Base-by-base conservation (phyloP, 2,888 invertebrate species). In the Meghimatium bilineatum region DNA sequence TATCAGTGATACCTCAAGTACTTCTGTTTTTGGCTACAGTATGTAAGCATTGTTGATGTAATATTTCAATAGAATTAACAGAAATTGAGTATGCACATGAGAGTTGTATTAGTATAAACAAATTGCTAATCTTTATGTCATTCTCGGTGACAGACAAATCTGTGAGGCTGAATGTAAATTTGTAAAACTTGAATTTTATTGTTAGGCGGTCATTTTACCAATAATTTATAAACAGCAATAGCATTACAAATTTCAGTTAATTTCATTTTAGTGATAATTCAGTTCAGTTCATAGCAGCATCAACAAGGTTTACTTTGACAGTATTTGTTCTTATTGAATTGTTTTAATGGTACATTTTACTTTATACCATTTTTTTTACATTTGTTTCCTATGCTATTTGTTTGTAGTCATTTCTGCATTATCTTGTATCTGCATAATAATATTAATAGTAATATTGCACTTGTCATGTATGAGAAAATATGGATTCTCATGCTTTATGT, bases 391-490 rank as follows among this genome's bases (percentile, higher is more conserved):
- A 60, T 14, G 71, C 49, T 76, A 63, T 52, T 67, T 69, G 36
- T 77, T 52, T 77, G 36, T 75, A 69, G 56, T 66, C n/a, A 63
- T 3, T 36, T 66, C 36, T 66, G 77, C 38, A 34, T 71, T 71
- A 36, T 38, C n/a, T 44, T n/a, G 29, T 78, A 83, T 60, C 63
- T 79, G 83, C 83, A 83, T 83, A 78, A 83, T 83, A 79, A 32
- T 80, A 71, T n/a, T n/a, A n/a, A n/a, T n/a, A n/a, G n/a, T n/a
- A n/a, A n/a, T n/a, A n/a, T n/a, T n/a, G n/a, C n/a, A n/a, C 66
- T 63, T 83, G 78, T 78, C 38, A 85, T 83, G 83, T 86, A 75
- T 82, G 80, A 52, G 52, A 74, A 83, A 83, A 72, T 83, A 74
- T 85, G 80, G 49, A 83, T 66, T 44, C 76, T 79, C 82, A 80